These are phyloP conservation scores for Caradrina clavipalpis DNA, from an alignment of 2,888 invertebrate species.

Conservation along the genomic window DNA sequence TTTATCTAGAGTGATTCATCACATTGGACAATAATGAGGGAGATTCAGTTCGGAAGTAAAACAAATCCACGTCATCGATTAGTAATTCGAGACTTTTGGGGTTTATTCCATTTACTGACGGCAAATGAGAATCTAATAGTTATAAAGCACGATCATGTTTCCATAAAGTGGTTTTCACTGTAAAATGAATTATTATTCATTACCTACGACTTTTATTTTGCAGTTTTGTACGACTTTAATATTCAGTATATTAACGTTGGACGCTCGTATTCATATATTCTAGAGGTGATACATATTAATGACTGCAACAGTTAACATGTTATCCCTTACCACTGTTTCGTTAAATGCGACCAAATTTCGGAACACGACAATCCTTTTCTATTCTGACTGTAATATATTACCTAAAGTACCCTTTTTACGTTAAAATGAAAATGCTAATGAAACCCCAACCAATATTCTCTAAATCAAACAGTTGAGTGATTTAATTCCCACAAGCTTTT, in stretches of 20 bases:
- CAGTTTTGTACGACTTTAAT: conserved; percentile 18
- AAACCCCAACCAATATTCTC: conserved; percentile 43
- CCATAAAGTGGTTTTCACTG: conserved; percentile 58
- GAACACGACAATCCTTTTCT: conserved; percentile 1
- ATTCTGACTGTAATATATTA: conserved; percentile 22
- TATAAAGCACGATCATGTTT: conserved; percentile 59
- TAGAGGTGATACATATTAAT: not conserved
- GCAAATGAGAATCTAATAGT: conserved; percentile 63
- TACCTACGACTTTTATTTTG: conserved; percentile 37
- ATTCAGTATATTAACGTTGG: conserved; percentile 11
- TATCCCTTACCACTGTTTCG: conserved; percentile 12
- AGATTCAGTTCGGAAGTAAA: conserved; percentile 83
- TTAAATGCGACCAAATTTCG: conserved; percentile 11
- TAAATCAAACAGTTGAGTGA: conserved; percentile 36
- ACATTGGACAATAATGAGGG: conserved; percentile 85
- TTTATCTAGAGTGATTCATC: conserved; percentile 88
- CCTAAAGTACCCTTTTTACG: conserved; percentile 25
- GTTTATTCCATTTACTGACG: conserved; percentile 71
- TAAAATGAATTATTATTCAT: conserved; percentile 51
- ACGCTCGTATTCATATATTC: conserved; percentile 14
- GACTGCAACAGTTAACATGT: conserved; percentile 1
- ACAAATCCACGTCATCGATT: conserved; percentile 85
- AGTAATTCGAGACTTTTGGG: conserved; percentile 83
- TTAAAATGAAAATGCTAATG: conserved; percentile 41
- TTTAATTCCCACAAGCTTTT: conserved; percentile 49